These are phyloP conservation scores for Dipodomys stephensi DNA, from an alignment of 2,113 vertebrate genomes.

Conservation along the genomic window DNA sequence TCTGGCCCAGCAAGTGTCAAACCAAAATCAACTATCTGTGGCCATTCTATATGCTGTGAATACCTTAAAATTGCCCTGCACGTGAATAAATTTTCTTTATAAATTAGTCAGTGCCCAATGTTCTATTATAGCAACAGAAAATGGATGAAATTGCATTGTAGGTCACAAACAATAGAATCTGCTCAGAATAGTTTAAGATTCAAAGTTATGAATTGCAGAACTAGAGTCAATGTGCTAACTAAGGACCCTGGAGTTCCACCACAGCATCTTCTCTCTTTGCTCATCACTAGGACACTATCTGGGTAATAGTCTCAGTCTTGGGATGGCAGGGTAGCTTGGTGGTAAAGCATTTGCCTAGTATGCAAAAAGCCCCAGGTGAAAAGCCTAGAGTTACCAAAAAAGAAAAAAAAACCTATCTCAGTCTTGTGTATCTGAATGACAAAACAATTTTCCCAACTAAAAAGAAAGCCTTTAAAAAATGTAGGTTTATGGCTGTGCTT, in stretches of 20 bases:
- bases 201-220: not conserved
- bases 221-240: not conserved
- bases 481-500: not conserved
- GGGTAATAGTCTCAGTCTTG: not conserved
- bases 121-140: not conserved
- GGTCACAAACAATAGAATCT: constrained; percentile 19
- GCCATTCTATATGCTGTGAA: no score
- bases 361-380: not conserved
- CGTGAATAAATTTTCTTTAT: not conserved
- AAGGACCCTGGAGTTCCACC: not conserved
- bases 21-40: no score
- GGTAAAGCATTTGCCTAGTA: not conserved
- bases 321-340: no score
- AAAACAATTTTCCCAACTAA: not conserved
- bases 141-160: not conserved
- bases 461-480: not conserved
- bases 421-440: not conserved
- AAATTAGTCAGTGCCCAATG: not conserved
- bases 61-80: no score
- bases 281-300: not conserved
- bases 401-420: not conserved
- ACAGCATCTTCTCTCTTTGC: rapidly evolving
- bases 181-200: not conserved
- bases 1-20: no score
- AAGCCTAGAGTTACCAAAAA: not conserved